phyloP scores from a whole-genome alignment of 2,113 vertebrate species.

The Corydoras maculifer region DNA sequence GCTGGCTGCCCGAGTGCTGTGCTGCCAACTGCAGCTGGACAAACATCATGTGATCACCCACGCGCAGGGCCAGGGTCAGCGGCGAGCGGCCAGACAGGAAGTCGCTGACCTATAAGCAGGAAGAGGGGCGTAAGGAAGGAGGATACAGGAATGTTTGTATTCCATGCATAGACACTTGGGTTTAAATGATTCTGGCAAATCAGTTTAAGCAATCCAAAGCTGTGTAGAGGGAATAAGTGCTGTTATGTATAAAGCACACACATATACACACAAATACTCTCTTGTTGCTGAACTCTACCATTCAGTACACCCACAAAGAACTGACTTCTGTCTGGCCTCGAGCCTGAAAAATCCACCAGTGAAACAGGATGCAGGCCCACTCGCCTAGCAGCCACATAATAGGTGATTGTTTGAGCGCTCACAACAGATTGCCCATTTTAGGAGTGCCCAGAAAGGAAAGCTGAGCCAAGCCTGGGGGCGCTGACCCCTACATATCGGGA shows the following conservation, averaged over 20 bases:
- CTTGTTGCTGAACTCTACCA: constrained; percentile 58
- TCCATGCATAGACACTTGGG: constrained; percentile 5
- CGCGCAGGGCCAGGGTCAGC: constrained; percentile 88
- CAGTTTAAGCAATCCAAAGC: constrained; percentile 6
- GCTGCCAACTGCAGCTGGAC: constrained; percentile 95
- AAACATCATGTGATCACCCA: constrained; percentile 99
- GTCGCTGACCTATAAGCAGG: constrained; percentile 83
- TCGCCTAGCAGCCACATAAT: constrained; percentile 59
- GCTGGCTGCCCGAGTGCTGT: constrained; percentile 78
- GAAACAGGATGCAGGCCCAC: constrained; percentile 64
- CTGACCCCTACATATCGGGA: constrained; percentile 49
- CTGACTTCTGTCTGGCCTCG: constrained; percentile 63
- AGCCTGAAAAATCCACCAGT: constrained; percentile 65
- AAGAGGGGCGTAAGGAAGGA: constrained; percentile 19
- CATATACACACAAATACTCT: constrained; percentile 48
- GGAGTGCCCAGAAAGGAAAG: constrained; percentile 56
- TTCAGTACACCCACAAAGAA: constrained; percentile 64
- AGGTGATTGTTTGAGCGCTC: constrained; percentile 58
- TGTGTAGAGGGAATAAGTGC: constrained; percentile 46
- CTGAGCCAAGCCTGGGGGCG: constrained; percentile 50
- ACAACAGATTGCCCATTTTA: constrained; percentile 68
- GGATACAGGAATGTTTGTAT: constrained; percentile 31
- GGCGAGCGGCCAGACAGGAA: constrained; percentile 95
- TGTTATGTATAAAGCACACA: constrained; percentile 44
- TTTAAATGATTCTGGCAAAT: constrained; percentile 18